Evolutionary conservation across 2,888 invertebrate species (phyloP), one percentile per base, ranked within the genome.

Genomic region (Rugalucina vietnamica): DNA sequence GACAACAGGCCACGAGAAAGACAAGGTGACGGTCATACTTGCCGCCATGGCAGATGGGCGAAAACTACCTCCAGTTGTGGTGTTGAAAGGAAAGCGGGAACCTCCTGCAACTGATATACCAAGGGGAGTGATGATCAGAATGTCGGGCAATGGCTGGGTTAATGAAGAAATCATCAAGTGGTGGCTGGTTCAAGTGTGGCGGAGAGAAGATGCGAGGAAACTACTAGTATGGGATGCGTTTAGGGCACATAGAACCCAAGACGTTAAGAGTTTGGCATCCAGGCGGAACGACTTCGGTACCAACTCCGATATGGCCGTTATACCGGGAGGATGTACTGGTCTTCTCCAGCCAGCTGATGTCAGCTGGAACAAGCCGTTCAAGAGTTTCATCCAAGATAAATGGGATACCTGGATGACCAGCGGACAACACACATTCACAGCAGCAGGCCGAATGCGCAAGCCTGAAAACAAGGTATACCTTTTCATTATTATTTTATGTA

Each of bases 1-100:
- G 18, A 77, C 73, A 0, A 82, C 81, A 12, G 81, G 81, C 27
- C 81, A 77, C n/a, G 73, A 82, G 34, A 81, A 82, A 65, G 69
- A 60, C 39, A 76, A 82, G 49, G 21, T 77, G 2, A 82, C 73
- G 3, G 73, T 82, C 12, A 73, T 77, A 24, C 60, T 81, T 0
- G 71, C 81, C 1, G 70, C 71, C 29, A 72, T 81, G 76, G 72
- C 76, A 29, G 81, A 82, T 21, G 81, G 73, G 1, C 60, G 50
- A 3, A 77, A 77, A 50, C 39, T 82, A 29, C 73, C 76, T 24
- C 81, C 76, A 21, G 57, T 81, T 12, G 69, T 77, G 3, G 43
- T 77, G 60, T 27, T 82, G 0, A 73, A 76, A 37, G 76, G 81
- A 32, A 76, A 76, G 37, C 27, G 70, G 24, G 37, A 32, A 1